Percentiles rank a stretch among this genome's conserved stretches.
Conservation (phyloP, 1,140 invertebrate genomes). For the Papilio machaon region DNA sequence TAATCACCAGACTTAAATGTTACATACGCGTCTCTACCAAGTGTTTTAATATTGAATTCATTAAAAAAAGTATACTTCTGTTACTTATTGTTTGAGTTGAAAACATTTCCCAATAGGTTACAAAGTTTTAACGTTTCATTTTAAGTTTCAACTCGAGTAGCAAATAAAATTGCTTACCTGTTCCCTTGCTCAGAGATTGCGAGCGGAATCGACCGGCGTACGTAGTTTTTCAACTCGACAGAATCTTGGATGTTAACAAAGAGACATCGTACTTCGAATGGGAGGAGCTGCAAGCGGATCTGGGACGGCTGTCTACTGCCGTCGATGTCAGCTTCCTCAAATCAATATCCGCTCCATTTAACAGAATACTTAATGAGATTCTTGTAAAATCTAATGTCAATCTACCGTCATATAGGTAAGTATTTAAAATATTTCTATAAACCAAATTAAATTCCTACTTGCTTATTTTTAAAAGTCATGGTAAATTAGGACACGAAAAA, state of each 20-base stretch:
- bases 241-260: conserved; percentile 84
- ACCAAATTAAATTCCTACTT: background rate
- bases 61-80: conserved; percentile 24
- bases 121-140: conserved; percentile 29
- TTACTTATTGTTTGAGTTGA: conserved; percentile 43
- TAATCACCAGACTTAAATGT: background rate
- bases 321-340: conserved; percentile 71
- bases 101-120: conserved; percentile 41
- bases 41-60: background rate
- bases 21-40: background rate
- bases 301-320: conserved; percentile 74
- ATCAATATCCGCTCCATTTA: conserved; percentile 67
- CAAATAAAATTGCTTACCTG: conserved; percentile 28
- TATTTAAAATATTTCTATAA: background rate
- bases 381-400: conserved; percentile 85
- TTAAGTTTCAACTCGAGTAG: background rate
- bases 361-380: conserved; percentile 85
- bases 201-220: conserved; percentile 86
- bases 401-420: conserved; percentile 85
- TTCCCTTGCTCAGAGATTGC: conserved; percentile 83
- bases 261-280: conserved; percentile 84
- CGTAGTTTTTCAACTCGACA: conserved; percentile 86
- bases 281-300: conserved; percentile 81
- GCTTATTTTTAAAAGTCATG: background rate
- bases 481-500: background rate